Percentiles rank a stretch among this genome's conserved stretches.
phyloP scores from a whole-genome alignment of 1,140 invertebrate species.

The Arctopsyche grandis region DNA sequence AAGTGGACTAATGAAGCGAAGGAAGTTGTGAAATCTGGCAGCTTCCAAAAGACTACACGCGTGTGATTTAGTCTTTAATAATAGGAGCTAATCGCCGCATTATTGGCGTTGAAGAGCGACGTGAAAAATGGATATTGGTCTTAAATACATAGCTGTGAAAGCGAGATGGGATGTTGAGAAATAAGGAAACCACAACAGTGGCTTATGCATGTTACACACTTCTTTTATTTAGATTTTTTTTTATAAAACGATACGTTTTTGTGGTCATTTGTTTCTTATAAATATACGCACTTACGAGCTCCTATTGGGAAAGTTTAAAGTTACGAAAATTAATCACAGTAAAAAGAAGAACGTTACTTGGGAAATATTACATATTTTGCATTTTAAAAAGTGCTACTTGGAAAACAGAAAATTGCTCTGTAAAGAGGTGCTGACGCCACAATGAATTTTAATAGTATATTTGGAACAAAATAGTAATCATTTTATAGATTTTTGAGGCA shows the following conservation, averaged over 20 bases:
- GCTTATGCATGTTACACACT: not conserved
- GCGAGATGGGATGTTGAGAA: constrained; percentile 12
- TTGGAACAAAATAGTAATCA: too few species aligned
- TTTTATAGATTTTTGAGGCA: too few species aligned
- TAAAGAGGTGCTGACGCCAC: too few species aligned
- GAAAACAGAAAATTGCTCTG: too few species aligned
- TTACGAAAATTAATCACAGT: constrained; percentile 10
- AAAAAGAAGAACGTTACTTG: constrained; percentile 15
- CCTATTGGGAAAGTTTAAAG: not conserved
- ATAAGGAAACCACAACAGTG: constrained; percentile 5
- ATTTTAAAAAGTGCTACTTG: too few species aligned
- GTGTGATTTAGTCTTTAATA: not conserved
- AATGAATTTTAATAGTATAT: too few species aligned
- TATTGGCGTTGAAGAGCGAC: not conserved
- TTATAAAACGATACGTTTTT: not conserved
- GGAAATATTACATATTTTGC: not conserved
- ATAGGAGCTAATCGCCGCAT: not conserved
- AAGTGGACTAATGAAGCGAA: too few species aligned
- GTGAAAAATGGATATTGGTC: not conserved
- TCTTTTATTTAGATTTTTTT: not conserved
- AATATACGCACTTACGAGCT: not conserved
- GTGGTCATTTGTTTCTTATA: not conserved
- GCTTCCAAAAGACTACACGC: too few species aligned
- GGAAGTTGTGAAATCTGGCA: too few species aligned
- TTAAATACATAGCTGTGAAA: constrained; percentile 8